phyloP scores from a whole-genome alignment of 2,888 invertebrate genomes.

The Temnothorax ravouxi region DNA sequence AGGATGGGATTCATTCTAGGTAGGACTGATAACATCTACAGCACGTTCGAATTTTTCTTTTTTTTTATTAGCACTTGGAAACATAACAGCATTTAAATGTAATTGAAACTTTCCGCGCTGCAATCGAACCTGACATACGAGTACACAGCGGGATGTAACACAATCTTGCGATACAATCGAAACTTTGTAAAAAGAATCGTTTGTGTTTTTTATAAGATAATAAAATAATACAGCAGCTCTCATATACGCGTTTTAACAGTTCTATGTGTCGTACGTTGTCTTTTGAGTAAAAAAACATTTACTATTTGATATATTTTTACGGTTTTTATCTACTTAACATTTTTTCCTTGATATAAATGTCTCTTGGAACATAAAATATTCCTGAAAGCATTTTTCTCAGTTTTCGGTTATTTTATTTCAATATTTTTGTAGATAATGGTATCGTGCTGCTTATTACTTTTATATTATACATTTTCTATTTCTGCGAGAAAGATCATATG shows the following conservation, averaged over 20 bases:
- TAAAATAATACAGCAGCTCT: not conserved
- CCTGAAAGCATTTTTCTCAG: not conserved
- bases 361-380: not conserved
- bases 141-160: not conserved
- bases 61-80: constrained; percentile 8
- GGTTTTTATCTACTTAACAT: not conserved
- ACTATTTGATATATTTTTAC: not conserved
- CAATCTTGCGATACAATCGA: not conserved
- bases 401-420: not conserved
- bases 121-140: not conserved
- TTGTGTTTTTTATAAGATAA: not conserved
- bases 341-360: not conserved
- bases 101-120: constrained; percentile 13
- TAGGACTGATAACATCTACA: constrained; percentile 17
- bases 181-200: not conserved
- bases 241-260: not conserved
- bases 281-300: not conserved
- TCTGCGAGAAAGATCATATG: not conserved
- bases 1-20: constrained; percentile 17
- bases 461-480: not conserved
- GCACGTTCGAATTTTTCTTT: constrained; percentile 25
- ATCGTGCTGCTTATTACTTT: not conserved
- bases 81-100: constrained; percentile 13
- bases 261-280: not conserved
- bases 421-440: not conserved